Conservation (phyloP, 1,140 invertebrate genomes). For the Sycophila sp. region DNA sequence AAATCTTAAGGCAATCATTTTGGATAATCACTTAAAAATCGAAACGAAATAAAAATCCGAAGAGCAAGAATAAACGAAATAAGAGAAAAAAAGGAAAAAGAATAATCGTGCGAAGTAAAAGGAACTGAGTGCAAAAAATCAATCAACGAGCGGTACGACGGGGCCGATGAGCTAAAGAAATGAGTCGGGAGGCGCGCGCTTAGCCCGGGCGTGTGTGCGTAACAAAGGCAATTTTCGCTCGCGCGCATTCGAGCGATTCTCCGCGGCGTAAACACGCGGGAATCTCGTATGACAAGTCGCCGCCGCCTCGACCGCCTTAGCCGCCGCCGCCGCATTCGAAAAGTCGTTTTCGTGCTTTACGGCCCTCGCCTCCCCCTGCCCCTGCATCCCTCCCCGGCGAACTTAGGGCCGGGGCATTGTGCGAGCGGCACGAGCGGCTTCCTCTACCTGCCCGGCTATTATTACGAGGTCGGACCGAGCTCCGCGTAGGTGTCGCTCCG, state of each 20-base stretch:
- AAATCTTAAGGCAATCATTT: no score
- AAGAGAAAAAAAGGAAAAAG: no score
- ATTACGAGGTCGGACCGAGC: neutral
- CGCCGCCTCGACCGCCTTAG: neutral
- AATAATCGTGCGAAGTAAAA: no score
- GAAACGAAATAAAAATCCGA: no score
- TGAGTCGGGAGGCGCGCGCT: neutral
- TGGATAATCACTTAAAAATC: no score
- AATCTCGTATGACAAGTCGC: conserved; percentile 24
- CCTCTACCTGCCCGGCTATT: neutral
- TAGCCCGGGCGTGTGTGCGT: no score
- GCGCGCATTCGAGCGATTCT: conserved; percentile 9
- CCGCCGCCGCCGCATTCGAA: conserved; percentile 33
- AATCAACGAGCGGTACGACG: no score
- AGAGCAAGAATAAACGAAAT: no score
- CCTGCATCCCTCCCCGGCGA: neutral
- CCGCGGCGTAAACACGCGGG: conserved; percentile 11
- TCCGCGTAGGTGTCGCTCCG: neutral
- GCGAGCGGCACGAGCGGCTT: neutral
- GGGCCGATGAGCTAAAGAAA: neutral
- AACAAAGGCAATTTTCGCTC: conserved; percentile 24
- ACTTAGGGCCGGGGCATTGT: conserved; percentile 4
- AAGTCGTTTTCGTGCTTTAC: conserved; percentile 33
- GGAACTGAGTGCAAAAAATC: no score
- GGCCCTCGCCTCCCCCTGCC: neutral